Evolutionary conservation across 1,140 invertebrate genomes (phyloP), one percentile per base, ranked within the genome.

Genomic region (Habropoda laboriosa): DNA sequence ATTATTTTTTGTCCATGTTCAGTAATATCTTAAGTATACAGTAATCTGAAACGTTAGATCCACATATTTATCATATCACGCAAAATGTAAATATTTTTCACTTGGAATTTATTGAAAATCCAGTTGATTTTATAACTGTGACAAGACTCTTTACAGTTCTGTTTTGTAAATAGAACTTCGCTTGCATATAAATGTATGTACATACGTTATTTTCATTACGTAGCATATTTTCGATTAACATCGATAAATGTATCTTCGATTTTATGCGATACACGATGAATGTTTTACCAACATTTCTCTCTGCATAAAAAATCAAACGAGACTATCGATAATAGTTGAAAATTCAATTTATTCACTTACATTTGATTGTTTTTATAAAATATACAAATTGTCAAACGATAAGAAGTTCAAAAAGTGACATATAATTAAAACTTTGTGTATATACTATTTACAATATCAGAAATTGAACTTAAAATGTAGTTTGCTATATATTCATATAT

Each of bases 41-140:
- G n/a, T 32, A 42, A 79, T 73, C 47, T 72, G 38, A 72, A 63
- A 72, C 47, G 30, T 53, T 79, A 55, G 58, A 79, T 79, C 27
- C 58, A 63, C 47, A n/a, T 61, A 61, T 55, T 60, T 32, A 53
- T 45, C 30, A 5, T 35, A 35, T 47, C n/a, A 8, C 12, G 16
- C 4, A 27, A 27, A 7, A n/a, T 49, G 55, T 78, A 71, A 18
- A 76, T 57, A 76, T 35, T 30, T 67, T 21, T 38, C 18, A 21
- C 24, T 67, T 12, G 21, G 24, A 57, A 55, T 45, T 57, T 40
- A 4, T 21, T n/a, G 38, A 64, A 32, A 68, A 35, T 57, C 30
- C 13, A 60, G 10, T 51, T 40, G 5, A 30, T 71, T 51, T 71
- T 49, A 78, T 27, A 42, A 8, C 5, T 32, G 27, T 76, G 73